Evolutionary conservation across 1,140 invertebrate genomes (phyloP).

Genomic region (Maconellicoccus hirsutus): DNA sequence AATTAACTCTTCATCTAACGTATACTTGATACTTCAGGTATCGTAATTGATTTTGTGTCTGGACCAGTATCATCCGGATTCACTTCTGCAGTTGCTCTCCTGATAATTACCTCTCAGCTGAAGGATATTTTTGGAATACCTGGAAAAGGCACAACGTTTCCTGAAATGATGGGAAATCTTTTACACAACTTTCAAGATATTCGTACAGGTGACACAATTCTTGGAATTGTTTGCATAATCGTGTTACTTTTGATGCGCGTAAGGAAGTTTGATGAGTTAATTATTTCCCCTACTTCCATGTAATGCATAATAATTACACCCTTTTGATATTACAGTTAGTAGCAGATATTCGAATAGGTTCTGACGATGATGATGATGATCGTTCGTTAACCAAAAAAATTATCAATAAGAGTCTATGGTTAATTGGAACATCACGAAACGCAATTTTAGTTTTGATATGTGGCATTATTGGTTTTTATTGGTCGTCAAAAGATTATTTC

Average conservation of each 20-base stretch:
- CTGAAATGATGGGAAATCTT: constrained; percentile 58
- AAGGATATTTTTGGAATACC: constrained; percentile 70
- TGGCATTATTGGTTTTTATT: constrained; percentile 11
- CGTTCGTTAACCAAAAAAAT: constrained; percentile 36
- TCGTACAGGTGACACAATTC: constrained; percentile 49
- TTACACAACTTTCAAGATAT: constrained; percentile 47
- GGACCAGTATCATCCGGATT: constrained; percentile 86
- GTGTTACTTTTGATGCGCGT: constrained; percentile 58
- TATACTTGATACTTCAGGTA: constrained; percentile 57
- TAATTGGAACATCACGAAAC: constrained; percentile 40
- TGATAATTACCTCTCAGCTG: constrained; percentile 78
- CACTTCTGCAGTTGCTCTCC: constrained; percentile 81
- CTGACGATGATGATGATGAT: constrained; percentile 36
- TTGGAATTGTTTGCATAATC: constrained; percentile 59
- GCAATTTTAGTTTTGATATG: constrained; percentile 39
- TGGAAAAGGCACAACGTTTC: constrained; percentile 57
- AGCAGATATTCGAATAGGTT: constrained; percentile 45
- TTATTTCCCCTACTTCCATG: neutral
- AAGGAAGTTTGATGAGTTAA: constrained; percentile 31
- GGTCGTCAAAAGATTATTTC: neutral
- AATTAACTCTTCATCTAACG: too few species aligned
- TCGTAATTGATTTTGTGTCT: constrained; percentile 86
- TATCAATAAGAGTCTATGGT: constrained; percentile 40
- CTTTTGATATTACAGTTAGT: constrained; percentile 40
- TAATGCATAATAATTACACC: neutral